Percentiles rank a stretch among this genome's conserved stretches.
phyloP scores from a whole-genome alignment of 1,140 invertebrate genomes.

The Musca vetustissima region DNA sequence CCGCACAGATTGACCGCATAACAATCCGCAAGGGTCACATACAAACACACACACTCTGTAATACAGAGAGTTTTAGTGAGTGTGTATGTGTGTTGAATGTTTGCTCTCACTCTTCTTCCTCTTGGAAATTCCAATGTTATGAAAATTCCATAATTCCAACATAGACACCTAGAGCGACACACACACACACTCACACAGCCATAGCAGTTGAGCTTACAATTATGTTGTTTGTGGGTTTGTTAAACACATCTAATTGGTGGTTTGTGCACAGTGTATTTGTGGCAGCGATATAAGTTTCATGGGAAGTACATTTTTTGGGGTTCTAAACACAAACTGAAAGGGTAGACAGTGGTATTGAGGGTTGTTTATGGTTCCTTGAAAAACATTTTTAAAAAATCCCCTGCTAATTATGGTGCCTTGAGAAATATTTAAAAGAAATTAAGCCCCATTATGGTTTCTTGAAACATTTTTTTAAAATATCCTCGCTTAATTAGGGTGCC shows the following conservation, averaged over 20 bases:
- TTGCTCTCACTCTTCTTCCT: too few species aligned
- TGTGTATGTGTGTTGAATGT: too few species aligned
- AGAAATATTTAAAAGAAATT: too few species aligned
- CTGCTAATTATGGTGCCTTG: too few species aligned
- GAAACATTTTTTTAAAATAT: too few species aligned
- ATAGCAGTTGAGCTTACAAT: neutral
- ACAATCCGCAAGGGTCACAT: neutral
- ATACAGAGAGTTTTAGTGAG: too few species aligned
- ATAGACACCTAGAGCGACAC: neutral
- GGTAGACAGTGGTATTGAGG: too few species aligned
- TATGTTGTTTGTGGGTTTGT: constrained; percentile 8
- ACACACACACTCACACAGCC: neutral
- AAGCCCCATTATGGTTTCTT: too few species aligned
- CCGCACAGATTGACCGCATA: constrained; percentile 8
- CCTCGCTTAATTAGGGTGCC: too few species aligned
- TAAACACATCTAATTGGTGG: constrained; percentile 8
- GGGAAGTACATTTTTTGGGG: neutral
- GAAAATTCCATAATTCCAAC: neutral
- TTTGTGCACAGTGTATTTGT: neutral
- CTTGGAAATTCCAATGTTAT: too few species aligned
- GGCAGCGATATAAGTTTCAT: neutral
- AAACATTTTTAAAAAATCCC: too few species aligned
- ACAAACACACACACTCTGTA: neutral
- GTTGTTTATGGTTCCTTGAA: too few species aligned
- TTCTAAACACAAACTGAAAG: neutral